Evolutionary conservation across 35 echinoderm and acorn worm species (phyloP), one percentile per base, ranked within the genome.

Genomic region (Heliocidaris tuberculata): DNA sequence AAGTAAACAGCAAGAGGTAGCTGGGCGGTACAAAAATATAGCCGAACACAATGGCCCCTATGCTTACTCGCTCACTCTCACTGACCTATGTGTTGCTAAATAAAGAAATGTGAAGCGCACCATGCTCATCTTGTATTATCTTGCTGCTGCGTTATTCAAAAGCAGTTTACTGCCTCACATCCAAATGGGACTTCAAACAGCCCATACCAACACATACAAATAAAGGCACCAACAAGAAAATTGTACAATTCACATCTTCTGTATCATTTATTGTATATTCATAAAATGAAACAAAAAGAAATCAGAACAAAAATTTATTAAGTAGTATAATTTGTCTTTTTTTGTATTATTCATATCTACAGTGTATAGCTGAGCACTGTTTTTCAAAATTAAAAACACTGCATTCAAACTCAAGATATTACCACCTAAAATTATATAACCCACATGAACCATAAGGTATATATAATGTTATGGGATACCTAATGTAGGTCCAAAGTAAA

Each of bases 231-330:
- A 48, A 93, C 21, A 24, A 93, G 50, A 50, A 11, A 49, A 93
- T 32, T 32, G 27, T 93, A 93, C 50, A 59, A 93, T 93, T 93
- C 91, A 93, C 50, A 93, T 93, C 48, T 93, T 93, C 50, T 48
- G 91, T 93, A 52, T 93, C 91, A 93, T 93, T 93, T 93, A 93
- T 52, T 93, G 48, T 93, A 52, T 93, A 59, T 93, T 93, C 91
- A 93, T 59, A 93, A 48, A 93, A 93, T 93, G 50, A 93, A 93
- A 93, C 31, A 27, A 59, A 93, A 93, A 30, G 48, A 93, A 93
- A 93, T 48, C 47, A 93, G 48, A 93, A 31, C 29, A 93, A 93
- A 48, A 89, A 89, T 89, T 89, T 93, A 52, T 93, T 93, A 93
- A 93, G 91, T 93, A 93, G 91, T 48, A 93, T 59, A 52, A 42